A percentile compares a stretch with the other conserved stretches of the same genome.
Evolutionary conservation across 2,113 vertebrate species (phyloP).

Genomic region (Bostrychus sinensis): DNA sequence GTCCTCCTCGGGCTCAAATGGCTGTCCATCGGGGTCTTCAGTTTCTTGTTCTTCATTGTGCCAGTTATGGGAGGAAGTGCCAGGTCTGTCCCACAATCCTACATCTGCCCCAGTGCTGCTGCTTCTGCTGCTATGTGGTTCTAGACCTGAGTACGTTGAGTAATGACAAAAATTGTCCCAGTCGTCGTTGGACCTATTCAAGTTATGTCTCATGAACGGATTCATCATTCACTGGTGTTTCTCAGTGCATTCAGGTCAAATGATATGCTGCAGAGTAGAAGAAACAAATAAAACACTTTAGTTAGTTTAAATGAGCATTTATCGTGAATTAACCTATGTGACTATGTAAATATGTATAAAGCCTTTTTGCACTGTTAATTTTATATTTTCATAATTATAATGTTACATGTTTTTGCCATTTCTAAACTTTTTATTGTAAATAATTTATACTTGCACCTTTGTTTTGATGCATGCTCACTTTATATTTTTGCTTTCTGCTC

Average conservation of each 20-base stretch:
- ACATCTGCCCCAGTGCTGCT: neutral
- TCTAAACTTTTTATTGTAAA: too few relatives aligned
- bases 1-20: neutral
- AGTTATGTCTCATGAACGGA: neutral
- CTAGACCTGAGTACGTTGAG: neutral
- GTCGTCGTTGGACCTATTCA: neutral
- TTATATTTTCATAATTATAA: too few relatives aligned
- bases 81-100: neutral
- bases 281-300: neutral
- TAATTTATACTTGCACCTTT: too few relatives aligned
- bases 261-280: neutral
- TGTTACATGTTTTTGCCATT: too few relatives aligned
- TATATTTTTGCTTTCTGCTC: too few relatives aligned
- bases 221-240: neutral
- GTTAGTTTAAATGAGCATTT: too few relatives aligned
- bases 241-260: neutral
- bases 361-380: too few relatives aligned
- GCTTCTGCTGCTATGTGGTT: neutral
- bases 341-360: too few relatives aligned
- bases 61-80: neutral
- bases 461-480: too few relatives aligned
- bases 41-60: neutral
- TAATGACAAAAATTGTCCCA: neutral
- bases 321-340: too few relatives aligned
- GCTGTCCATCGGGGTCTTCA: constrained; percentile 14